phyloP scores from a whole-genome alignment of 2,888 invertebrate species.

The Loripinus fragilis region DNA sequence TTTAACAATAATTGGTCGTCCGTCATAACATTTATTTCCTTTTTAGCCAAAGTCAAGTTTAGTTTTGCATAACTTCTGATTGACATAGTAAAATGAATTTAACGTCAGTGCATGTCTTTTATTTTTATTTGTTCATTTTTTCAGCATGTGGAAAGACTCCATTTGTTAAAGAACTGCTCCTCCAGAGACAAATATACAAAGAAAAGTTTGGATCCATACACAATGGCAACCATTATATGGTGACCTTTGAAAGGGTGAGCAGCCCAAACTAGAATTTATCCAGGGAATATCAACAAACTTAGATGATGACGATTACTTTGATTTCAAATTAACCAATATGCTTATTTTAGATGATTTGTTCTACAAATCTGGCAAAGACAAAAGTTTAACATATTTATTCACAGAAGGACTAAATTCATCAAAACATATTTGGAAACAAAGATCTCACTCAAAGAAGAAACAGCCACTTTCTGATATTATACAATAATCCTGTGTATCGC shows the following conservation, averaged over 20 bases:
- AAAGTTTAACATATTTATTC: slow-evolving; percentile 47
- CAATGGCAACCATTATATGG: too few species aligned
- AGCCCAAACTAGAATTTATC: too few species aligned
- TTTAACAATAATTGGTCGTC: not conserved
- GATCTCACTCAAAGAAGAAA: slow-evolving; percentile 24
- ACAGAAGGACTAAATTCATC: slow-evolving; percentile 24
- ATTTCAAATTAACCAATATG: slow-evolving; percentile 40
- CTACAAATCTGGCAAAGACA: slow-evolving; percentile 41
- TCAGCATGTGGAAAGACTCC: too few species aligned
- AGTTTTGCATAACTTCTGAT: too few species aligned
- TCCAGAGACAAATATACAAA: too few species aligned
- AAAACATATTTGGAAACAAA: slow-evolving; percentile 48
- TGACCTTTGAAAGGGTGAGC: too few species aligned
- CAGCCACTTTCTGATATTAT: slow-evolving; percentile 26
- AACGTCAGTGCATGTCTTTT: not conserved
- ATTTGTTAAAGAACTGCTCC: too few species aligned
- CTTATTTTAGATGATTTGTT: slow-evolving; percentile 53
- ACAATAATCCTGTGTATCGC: slow-evolving; percentile 22
- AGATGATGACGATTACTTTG: slow-evolving; percentile 45
- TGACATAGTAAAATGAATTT: too few species aligned
- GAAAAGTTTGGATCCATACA: too few species aligned
- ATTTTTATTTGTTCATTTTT: too few species aligned
- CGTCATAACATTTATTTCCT: not conserved
- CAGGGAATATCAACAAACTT: slow-evolving; percentile 50
- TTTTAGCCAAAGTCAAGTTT: too few species aligned